Evolutionary conservation across 2,888 invertebrate species (phyloP), one percentile per base, ranked within the genome.

Genomic region (Drosophila silvestris): DNA sequence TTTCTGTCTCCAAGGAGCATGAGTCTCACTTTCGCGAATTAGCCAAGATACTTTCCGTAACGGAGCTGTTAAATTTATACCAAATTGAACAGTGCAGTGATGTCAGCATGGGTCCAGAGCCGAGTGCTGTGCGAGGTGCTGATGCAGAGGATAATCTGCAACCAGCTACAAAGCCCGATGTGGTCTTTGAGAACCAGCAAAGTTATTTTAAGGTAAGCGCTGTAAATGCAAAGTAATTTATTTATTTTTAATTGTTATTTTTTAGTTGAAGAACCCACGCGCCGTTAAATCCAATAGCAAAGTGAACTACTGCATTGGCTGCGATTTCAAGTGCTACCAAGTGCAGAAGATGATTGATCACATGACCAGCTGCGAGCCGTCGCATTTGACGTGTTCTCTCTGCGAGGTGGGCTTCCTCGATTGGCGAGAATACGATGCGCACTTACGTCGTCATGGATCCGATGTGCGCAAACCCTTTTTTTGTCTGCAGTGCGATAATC

Each of bases 401-500:
- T 93, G 93, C 50, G 93, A 93, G 66, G 90, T 92, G 35, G 92
- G 92, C 3, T 93, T 93, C 50, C 82, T 92, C 4, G 90, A 91
- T 9, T 91, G 89, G 83, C 91, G 92, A 0, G 93, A 91, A 28
- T 92, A 92, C 39, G 92, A 93, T 22, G 73, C 86, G 5, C 95
- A 95, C 82, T 79, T 94, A 2, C 85, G 88, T 6, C 88, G 89
- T 5, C 95, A 95, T 81, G 79, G 86, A 4, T 81, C 79, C 4
- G 92, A 94, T 35, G 89, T 94, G 35, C 92, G 93, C 5, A 92
- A 93, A 56, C 94, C 94, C 4, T 95, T 94, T 83, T 94, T 94
- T 79, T 95, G 95, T 76, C 91, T 93, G 9, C 92, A 94, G 53
- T 95, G 95, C 79, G 94, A 94, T 70, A 87, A 92, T 37, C 92